phyloP scores from a whole-genome alignment of 2,888 invertebrate genomes.

The Philaethria dido region DNA sequence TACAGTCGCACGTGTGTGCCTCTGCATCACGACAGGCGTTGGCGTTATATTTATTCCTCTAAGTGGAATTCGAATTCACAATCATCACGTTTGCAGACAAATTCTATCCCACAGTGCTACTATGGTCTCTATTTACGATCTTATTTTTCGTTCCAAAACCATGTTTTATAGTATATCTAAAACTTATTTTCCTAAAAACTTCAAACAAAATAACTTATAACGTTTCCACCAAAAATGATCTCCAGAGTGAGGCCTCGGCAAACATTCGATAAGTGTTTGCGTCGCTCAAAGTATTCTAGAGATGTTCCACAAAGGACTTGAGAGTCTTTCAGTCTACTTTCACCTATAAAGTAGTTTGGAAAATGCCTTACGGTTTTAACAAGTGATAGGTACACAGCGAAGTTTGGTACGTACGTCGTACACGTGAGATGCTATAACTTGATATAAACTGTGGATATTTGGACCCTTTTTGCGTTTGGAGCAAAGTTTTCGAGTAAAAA shows the following conservation, averaged over 20 bases:
- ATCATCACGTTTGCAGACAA: too few species aligned
- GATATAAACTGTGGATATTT: constrained; percentile 12
- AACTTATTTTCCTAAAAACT: background rate
- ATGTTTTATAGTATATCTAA: too few species aligned
- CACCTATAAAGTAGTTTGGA: constrained; percentile 44
- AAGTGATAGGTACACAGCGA: constrained; percentile 35
- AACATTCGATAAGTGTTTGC: constrained; percentile 45
- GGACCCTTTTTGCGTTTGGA: background rate
- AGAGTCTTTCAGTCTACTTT: constrained; percentile 45
- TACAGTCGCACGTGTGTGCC: too few species aligned
- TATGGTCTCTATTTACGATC: background rate
- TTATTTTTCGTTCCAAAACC: too few species aligned
- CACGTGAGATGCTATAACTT: constrained; percentile 4
- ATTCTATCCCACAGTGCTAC: background rate
- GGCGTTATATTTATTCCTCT: too few species aligned
- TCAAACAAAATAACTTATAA: constrained; percentile 23
- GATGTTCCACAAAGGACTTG: constrained; percentile 43
- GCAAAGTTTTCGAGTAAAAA: background rate
- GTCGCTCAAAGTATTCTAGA: constrained; percentile 43
- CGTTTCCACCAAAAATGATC: constrained; percentile 27
- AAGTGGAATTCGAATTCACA: too few species aligned
- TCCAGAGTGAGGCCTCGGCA: constrained; percentile 41
- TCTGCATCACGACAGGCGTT: too few species aligned
- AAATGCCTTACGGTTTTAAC: constrained; percentile 37
- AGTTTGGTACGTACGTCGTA: too few species aligned